Conservation (phyloP, 1,140 invertebrate genomes). For the Nylanderia fulva region DNA sequence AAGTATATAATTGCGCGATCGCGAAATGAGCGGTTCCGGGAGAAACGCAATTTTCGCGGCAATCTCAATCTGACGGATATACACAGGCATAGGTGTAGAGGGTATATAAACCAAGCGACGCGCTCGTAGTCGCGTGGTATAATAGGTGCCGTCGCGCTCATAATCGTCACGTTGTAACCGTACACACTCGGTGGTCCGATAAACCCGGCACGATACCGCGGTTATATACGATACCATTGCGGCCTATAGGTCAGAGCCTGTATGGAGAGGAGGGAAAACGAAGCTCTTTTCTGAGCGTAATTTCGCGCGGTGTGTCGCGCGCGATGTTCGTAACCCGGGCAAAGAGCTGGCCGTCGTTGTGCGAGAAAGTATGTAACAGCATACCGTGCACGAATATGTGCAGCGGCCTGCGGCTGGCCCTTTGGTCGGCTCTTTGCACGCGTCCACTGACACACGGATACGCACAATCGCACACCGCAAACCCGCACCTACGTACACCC, state of each 20-base stretch:
- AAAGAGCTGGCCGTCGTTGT: conserved; percentile 38
- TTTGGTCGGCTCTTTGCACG: conserved; percentile 35
- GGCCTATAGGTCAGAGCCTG: conserved; percentile 34
- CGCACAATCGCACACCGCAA: conserved; percentile 33
- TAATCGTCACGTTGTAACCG: conserved; percentile 40
- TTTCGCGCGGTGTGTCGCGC: conserved; percentile 50
- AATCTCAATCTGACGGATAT: conserved; percentile 21
- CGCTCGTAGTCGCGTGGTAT: conserved; percentile 1
- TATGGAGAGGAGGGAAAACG: too few relatives aligned
- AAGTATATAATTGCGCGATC: too few relatives aligned
- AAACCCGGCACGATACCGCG: neutral
- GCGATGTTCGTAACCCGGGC: conserved; percentile 34
- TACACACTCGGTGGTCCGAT: conserved; percentile 21
- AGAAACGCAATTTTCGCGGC: neutral
- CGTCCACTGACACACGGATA: neutral
- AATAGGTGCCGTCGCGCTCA: conserved; percentile 14
- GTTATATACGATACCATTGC: conserved; percentile 26
- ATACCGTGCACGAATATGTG: conserved; percentile 45
- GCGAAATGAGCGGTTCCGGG: too few relatives aligned
- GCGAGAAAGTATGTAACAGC: conserved; percentile 52
- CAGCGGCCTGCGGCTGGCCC: conserved; percentile 40
- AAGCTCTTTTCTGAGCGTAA: conserved; percentile 47
- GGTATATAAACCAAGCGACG: neutral
- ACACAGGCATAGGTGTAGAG: too few relatives aligned
- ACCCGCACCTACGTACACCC: conserved; percentile 49